Conservation (phyloP, 2,888 invertebrate species). For the Epirrhoe tristata region DNA sequence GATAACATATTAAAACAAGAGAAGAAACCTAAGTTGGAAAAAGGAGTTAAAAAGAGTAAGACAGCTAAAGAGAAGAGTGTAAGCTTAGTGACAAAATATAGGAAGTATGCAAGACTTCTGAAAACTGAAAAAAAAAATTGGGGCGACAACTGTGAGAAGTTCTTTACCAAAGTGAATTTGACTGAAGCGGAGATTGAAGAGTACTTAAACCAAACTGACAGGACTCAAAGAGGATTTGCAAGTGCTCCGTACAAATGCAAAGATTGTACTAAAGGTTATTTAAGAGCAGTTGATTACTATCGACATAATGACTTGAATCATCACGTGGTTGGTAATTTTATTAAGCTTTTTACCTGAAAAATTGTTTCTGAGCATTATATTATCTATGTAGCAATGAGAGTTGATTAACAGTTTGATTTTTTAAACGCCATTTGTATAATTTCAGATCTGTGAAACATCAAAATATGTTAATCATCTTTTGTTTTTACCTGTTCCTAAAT, state of each 20-base stretch:
- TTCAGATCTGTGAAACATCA: no score
- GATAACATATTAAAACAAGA: slow-evolving; percentile 17
- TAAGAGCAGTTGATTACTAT: slow-evolving; percentile 44
- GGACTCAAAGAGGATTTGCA: slow-evolving; percentile 14
- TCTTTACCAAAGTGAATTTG: slow-evolving; percentile 22
- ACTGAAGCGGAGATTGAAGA: slow-evolving; percentile 25
- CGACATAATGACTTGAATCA: slow-evolving; percentile 56
- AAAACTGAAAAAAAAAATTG: slow-evolving; percentile 37
- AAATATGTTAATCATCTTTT: no score
- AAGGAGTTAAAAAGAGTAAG: slow-evolving; percentile 17
- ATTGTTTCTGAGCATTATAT: no score
- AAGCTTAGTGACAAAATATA: slow-evolving; percentile 35
- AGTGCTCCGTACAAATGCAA: slow-evolving; percentile 32
- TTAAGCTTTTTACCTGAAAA: no score
- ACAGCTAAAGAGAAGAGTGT: slow-evolving; percentile 30
- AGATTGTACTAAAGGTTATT: slow-evolving; percentile 41
- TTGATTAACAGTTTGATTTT: no score
- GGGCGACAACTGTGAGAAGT: slow-evolving; percentile 30
- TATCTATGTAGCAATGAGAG: no score
- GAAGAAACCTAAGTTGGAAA: slow-evolving; percentile 7
- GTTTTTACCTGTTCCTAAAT: no score
- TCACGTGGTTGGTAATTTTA: slow-evolving; percentile 47
- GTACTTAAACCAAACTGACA: slow-evolving; percentile 24
- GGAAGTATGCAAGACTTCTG: slow-evolving; percentile 24
- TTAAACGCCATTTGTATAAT: no score